A percentile compares a stretch with the other conserved stretches of the same genome.
phyloP scores from a whole-genome alignment of 2,797 vertebrate species.

The Acrossocheilus fasciatus region DNA sequence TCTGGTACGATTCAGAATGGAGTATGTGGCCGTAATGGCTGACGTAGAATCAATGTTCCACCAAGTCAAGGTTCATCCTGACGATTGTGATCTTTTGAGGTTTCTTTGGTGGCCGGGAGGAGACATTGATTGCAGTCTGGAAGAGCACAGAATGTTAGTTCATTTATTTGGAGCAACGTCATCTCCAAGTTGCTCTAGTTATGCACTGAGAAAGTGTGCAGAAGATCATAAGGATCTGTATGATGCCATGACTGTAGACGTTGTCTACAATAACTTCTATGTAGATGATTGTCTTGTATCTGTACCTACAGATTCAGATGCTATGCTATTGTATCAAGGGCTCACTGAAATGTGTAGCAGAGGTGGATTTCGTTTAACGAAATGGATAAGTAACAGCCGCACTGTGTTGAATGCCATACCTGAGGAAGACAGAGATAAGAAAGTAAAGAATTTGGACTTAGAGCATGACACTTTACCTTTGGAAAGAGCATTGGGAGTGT shows the following conservation, averaged over 20 bases:
- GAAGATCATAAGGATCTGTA: neutral
- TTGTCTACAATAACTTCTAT: too few relatives aligned
- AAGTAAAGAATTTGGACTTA: too few relatives aligned
- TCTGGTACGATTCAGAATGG: neutral
- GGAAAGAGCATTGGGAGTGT: too few relatives aligned
- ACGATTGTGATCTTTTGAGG: neutral
- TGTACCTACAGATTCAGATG: too few relatives aligned
- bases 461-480: neutral
- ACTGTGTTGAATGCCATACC: too few relatives aligned
- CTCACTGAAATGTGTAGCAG: too few relatives aligned
- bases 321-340: too few relatives aligned
- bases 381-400: too few relatives aligned
- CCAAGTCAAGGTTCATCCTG: neutral
- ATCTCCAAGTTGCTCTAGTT: neutral
- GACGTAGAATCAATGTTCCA: neutral
- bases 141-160: neutral
- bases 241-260: neutral
- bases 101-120: neutral
- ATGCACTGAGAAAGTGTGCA: neutral
- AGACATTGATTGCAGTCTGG: neutral
- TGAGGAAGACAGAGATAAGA: too few relatives aligned
- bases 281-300: too few relatives aligned
- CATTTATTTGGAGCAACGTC: neutral
- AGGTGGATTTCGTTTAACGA: too few relatives aligned
- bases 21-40: neutral